Evolutionary conservation across 2,888 invertebrate genomes (phyloP).

Genomic region (Oligia latruncula): DNA sequence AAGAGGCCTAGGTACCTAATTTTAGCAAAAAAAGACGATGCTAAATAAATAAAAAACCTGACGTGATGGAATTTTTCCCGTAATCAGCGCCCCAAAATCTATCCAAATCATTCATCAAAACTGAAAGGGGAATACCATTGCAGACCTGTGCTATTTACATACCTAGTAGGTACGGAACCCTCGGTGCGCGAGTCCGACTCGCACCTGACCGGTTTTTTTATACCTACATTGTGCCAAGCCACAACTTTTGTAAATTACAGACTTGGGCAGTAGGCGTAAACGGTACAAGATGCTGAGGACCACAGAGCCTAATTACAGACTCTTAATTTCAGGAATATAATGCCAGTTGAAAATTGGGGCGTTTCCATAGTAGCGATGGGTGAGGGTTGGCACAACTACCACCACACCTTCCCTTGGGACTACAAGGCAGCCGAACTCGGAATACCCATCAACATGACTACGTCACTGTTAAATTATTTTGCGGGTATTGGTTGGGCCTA

Average conservation of each 20-base stretch:
- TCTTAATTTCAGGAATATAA: constrained; percentile 91
- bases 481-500: constrained; percentile 94
- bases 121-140: no score
- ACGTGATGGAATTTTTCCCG: no score
- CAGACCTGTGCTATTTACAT: no score
- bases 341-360: constrained; percentile 93
- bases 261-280: not conserved
- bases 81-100: no score
- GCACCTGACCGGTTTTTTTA: not conserved
- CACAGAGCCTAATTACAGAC: not conserved
- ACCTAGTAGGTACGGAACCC: no score
- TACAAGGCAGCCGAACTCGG: constrained; percentile 97
- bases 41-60: no score
- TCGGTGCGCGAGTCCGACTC: no score
- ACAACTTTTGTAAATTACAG: not conserved
- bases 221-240: not conserved
- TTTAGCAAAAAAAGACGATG: no score
- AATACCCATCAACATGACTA: constrained; percentile 92
- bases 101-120: no score
- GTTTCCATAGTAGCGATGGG: constrained; percentile 94
- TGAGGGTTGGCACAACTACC: constrained; percentile 98
- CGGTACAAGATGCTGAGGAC: not conserved
- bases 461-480: constrained; percentile 92
- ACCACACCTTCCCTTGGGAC: constrained; percentile 98
- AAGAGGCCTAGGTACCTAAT: no score